Conservation (phyloP, 2,888 invertebrate genomes). For the Stegana nigrithorax region DNA sequence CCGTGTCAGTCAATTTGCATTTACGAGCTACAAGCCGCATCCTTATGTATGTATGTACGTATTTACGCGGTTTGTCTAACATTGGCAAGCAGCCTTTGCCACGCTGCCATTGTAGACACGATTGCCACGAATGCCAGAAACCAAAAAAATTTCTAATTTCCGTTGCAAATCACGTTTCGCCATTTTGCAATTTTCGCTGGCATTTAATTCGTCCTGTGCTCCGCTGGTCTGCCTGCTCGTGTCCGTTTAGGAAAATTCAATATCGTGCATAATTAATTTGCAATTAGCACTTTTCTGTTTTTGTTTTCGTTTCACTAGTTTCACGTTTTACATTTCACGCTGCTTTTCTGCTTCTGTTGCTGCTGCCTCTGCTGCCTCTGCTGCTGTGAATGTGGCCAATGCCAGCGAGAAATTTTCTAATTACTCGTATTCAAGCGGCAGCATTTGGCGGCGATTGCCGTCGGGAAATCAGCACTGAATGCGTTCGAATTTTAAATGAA, state of each 20-base stretch:
- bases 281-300: slow-evolving; percentile 67
- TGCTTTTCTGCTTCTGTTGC: neutral
- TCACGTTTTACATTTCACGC: slow-evolving; percentile 31
- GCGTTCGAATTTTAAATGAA: slow-evolving; percentile 59
- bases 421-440: slow-evolving; percentile 46
- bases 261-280: slow-evolving; percentile 68
- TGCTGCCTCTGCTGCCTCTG: slow-evolving; percentile 7
- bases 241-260: slow-evolving; percentile 64
- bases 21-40: slow-evolving; percentile 29
- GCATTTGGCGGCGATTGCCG: neutral
- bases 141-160: slow-evolving; percentile 41
- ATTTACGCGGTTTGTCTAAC: neutral
- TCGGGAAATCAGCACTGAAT: slow-evolving; percentile 29
- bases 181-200: slow-evolving; percentile 29
- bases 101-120: neutral
- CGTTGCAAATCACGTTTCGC: slow-evolving; percentile 53
- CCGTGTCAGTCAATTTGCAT: slow-evolving; percentile 47
- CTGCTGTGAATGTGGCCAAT: neutral
- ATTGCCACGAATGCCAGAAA: slow-evolving; percentile 15
- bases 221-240: neutral
- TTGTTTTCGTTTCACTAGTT: slow-evolving; percentile 46
- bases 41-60: neutral
- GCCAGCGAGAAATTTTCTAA: slow-evolving; percentile 54
- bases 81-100: neutral
- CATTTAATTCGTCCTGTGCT: slow-evolving; percentile 10